Conservation (phyloP, 2,888 invertebrate genomes). For the Metopia argyrocephala region DNA sequence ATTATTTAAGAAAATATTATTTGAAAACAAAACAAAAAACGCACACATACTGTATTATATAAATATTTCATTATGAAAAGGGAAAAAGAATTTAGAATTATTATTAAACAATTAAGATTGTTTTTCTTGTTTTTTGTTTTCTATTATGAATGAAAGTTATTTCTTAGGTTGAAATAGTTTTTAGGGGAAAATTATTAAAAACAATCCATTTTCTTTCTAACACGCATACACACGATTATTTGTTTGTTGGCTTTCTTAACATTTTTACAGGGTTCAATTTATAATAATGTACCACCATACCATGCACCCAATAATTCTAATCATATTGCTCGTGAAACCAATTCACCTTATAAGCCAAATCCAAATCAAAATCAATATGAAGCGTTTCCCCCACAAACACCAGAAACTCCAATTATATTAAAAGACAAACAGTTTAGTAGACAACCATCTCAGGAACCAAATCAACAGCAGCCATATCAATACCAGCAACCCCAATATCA, state of each 20-base stretch:
- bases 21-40: not conserved
- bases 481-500: slow-evolving; percentile 58
- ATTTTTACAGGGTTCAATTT: slow-evolving; percentile 72
- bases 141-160: no score
- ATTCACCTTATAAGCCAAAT: slow-evolving; percentile 50
- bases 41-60: slow-evolving; percentile 9
- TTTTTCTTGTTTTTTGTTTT: no score
- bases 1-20: no score
- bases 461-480: slow-evolving; percentile 35
- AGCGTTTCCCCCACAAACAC: slow-evolving; percentile 65
- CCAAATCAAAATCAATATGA: slow-evolving; percentile 40
- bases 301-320: slow-evolving; percentile 54
- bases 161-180: no score
- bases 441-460: slow-evolving; percentile 70
- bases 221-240: slow-evolving; percentile 45
- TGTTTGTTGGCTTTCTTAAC: slow-evolving; percentile 39
- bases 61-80: slow-evolving; percentile 17
- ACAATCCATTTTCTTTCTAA: not conserved
- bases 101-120: no score
- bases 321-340: slow-evolving; percentile 38
- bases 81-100: slow-evolving; percentile 22
- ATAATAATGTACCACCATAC: slow-evolving; percentile 72
- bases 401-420: slow-evolving; percentile 63
- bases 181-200: not conserved
- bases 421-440: slow-evolving; percentile 72